Percentiles rank a stretch among this genome's conserved stretches.
Conservation (phyloP, 2,113 vertebrate species). For the Brevimyrus niger region DNA sequence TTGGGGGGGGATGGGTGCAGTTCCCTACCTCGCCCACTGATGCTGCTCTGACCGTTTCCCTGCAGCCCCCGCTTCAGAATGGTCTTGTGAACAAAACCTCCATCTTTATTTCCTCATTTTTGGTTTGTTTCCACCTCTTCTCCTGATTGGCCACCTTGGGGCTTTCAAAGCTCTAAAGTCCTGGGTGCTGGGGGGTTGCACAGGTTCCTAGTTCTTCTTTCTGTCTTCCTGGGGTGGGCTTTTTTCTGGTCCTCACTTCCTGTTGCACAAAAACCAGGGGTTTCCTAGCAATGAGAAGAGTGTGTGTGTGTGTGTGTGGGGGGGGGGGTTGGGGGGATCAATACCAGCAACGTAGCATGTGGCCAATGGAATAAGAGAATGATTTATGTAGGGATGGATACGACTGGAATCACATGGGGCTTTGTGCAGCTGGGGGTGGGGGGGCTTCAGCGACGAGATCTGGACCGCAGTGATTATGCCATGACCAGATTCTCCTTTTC, state of each 20-base stretch:
- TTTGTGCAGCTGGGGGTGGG: conserved; percentile 53
- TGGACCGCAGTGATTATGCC: conserved; percentile 65
- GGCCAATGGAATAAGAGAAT: conserved; percentile 94
- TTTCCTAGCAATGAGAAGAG: conserved; percentile 79
- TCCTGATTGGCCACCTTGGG: background rate
- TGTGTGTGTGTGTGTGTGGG: too few species aligned
- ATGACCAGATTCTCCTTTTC: conserved; percentile 51
- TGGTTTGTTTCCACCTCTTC: background rate
- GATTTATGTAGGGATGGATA: conserved; percentile 94
- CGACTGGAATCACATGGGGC: conserved; percentile 84
- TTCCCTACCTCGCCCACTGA: background rate
- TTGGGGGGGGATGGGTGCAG: background rate
- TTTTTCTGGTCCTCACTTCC: background rate
- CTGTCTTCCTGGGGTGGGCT: background rate
- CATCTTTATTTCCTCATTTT: background rate
- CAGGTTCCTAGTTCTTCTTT: background rate
- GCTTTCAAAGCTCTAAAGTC: background rate
- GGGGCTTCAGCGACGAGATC: conserved; percentile 22
- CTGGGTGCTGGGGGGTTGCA: background rate
- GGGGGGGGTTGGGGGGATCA: conserved; percentile 66
- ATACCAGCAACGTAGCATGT: conserved; percentile 95
- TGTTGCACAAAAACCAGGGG: conserved; percentile 70
- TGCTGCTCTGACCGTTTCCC: background rate
- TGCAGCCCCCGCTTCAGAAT: background rate
- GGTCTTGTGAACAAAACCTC: background rate